Base-by-base conservation (phyloP, 2,888 invertebrate genomes). In the Pristionchus fissidentatus region DNA sequence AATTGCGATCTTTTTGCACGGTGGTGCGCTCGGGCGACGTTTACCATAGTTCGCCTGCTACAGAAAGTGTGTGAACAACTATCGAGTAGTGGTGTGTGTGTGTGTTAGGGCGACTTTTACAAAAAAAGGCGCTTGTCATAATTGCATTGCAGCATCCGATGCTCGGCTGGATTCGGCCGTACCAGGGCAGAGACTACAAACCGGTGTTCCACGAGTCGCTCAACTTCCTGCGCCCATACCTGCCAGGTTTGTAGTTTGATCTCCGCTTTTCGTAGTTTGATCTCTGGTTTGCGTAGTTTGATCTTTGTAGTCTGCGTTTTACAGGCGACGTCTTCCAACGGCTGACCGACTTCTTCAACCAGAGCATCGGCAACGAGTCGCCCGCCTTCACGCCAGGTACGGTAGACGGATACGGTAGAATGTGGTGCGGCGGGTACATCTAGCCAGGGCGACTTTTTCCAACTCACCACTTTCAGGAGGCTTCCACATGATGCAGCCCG, bases 311-410 rank as follows among this genome's bases (percentile, higher is more conserved):
- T 29, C 15, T 73, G 46, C 38, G 19, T 49, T 29, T 3, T 75
- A 49, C 75, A 77, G 75, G 32, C 19, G 75, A 77, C 10, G 41
- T 77, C 2, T 46, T 49, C 5, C 75, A 77, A 41, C 46, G 75
- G 32, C 46, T 77, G 29, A 2, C 38, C 19, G 41, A 77, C 75
- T 46, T 5, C 49, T 77, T 77, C 75, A 77, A 77, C 75, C 49
- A 46, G 46, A 7, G 75, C 75, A 26, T 49, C 41, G 75, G 75
- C 75, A 49, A 22, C 26, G 29, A 46, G 49, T 49, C 49, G 26
- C 75, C 75, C 32, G 7, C 75, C 49, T 15, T 77, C 75, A 77
- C 75, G 75, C 75, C 75, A 46, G 75, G 75, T 70, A 70, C 41
- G 70, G 41, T 70, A 26, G 43, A 15, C 32, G 41, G 26, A 32